Conservation (phyloP, 2,888 invertebrate genomes). For the Adela reaumurella region DNA sequence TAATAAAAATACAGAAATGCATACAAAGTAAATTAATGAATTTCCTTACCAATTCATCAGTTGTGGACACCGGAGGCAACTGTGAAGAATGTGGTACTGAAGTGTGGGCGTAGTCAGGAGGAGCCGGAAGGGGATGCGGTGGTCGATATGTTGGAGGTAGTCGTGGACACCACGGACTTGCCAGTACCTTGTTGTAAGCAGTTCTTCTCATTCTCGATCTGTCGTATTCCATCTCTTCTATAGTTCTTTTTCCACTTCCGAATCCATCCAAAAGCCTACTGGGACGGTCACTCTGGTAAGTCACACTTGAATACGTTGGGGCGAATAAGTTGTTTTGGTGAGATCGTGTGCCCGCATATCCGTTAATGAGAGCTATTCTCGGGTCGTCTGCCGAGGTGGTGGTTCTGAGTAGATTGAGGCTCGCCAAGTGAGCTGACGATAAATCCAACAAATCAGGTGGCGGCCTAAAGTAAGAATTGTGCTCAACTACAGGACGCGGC, state of each 20-base stretch:
- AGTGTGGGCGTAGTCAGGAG: not conserved
- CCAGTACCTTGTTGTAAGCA: slow-evolving; percentile 49
- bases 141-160: slow-evolving; percentile 31
- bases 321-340: not conserved
- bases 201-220: slow-evolving; percentile 16
- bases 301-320: not conserved
- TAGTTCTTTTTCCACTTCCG: not conserved
- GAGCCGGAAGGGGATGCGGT: slow-evolving; percentile 13
- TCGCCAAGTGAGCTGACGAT: not conserved
- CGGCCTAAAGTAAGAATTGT: not conserved
- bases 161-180: slow-evolving; percentile 57
- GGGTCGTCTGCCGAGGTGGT: not conserved
- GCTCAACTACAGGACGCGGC: not conserved
- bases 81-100: no score
- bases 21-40: not conserved
- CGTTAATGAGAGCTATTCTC: slow-evolving; percentile 1
- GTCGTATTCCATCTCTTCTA: not conserved
- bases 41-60: no score
- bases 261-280: not conserved
- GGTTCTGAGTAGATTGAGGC: slow-evolving; percentile 1
- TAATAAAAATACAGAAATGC: no score
- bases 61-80: no score
- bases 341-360: slow-evolving; percentile 2
- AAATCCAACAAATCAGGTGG: slow-evolving; percentile 7
- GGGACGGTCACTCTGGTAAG: not conserved